Evolutionary conservation across 2,113 vertebrate species (phyloP).

Genomic region (Tachysurus fulvidraco): DNA sequence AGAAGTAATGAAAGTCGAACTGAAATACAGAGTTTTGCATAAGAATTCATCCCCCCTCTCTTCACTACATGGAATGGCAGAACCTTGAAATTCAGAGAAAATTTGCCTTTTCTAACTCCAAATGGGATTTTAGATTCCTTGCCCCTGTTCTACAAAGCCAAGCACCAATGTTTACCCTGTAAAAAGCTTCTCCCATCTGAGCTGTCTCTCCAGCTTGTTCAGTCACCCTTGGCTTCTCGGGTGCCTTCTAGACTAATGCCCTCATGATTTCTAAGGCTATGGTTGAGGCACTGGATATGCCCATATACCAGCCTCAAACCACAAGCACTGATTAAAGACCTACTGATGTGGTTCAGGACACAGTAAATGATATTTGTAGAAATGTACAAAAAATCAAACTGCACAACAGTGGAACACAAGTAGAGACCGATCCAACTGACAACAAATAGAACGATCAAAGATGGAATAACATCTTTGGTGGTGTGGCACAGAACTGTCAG

Average conservation of each 20-base stretch:
- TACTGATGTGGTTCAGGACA: background rate
- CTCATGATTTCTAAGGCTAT: background rate
- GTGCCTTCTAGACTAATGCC: background rate
- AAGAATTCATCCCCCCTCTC: background rate
- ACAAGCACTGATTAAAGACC: background rate
- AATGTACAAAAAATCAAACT: background rate
- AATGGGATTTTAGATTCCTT: background rate
- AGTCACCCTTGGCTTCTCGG: background rate
- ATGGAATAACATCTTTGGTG: background rate
- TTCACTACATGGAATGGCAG: background rate
- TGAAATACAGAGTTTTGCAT: background rate
- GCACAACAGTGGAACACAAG: background rate
- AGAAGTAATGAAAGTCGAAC: background rate
- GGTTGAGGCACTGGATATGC: background rate
- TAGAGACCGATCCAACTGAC: background rate
- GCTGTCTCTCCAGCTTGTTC: background rate
- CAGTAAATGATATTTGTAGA: background rate
- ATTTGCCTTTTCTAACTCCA: background rate
- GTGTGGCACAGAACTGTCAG: background rate
- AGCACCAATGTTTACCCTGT: background rate
- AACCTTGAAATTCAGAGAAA: background rate
- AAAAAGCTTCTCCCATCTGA: background rate
- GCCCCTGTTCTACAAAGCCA: background rate
- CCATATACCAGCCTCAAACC: background rate
- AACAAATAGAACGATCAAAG: background rate